Conservation (phyloP, 2,888 invertebrate genomes). For the Tipula confusa region DNA sequence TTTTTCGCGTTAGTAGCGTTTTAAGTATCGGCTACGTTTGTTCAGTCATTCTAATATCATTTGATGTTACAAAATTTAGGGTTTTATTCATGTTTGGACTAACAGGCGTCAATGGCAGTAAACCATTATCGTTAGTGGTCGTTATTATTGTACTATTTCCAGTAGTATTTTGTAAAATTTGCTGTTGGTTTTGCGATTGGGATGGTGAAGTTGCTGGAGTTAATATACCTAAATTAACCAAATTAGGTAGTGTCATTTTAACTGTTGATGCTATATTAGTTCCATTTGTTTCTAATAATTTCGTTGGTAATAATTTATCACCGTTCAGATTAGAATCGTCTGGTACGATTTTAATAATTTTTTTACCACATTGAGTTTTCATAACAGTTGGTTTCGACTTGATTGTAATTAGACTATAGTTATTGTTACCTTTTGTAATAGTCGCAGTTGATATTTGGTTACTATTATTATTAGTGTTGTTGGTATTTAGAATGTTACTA, state of each 20-base stretch:
- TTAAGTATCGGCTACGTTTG: constrained; percentile 53
- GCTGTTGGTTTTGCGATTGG: constrained; percentile 37
- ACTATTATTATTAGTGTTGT: constrained; percentile 27
- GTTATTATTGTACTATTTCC: constrained; percentile 37
- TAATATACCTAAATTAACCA: constrained; percentile 52
- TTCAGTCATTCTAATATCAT: constrained; percentile 37
- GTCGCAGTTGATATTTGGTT: not conserved
- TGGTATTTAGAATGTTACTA: constrained; percentile 39
- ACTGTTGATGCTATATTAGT: constrained; percentile 35
- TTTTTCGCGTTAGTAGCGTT: constrained; percentile 48
- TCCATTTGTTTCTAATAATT: not conserved
- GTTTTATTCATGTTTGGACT: constrained; percentile 46
- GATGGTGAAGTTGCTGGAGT: constrained; percentile 54
- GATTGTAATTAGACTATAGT: constrained; percentile 25
- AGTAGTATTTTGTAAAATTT: constrained; percentile 37
- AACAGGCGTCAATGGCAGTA: constrained; percentile 47
- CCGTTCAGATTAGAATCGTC: not conserved
- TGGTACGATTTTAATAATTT: constrained; percentile 7
- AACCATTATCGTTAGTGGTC: constrained; percentile 38
- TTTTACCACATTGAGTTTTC: constrained; percentile 27
- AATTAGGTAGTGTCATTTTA: constrained; percentile 48
- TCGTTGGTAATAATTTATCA: constrained; percentile 22
- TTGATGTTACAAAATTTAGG: constrained; percentile 35
- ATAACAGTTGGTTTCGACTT: constrained; percentile 28
- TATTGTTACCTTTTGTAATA: constrained; percentile 26